A percentile compares a stretch with the other conserved stretches of the same genome.
These are phyloP conservation scores for Brachionus angularis DNA, from an alignment of 1,140 invertebrate genomes.

Conservation along the genomic window DNA sequence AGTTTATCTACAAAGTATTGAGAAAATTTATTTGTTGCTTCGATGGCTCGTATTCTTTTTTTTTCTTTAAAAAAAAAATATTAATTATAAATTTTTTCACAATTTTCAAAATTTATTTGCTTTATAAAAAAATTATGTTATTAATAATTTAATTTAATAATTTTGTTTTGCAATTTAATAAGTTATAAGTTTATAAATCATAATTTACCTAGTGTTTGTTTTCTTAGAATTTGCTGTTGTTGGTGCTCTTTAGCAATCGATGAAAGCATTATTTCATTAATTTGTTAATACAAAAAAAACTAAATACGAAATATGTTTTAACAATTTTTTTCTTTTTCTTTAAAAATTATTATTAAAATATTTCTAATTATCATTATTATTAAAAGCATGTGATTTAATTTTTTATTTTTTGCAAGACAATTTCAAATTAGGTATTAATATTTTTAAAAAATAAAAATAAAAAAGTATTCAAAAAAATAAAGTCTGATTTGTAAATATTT, in stretches of 20 bases:
- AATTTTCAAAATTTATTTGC: conserved; percentile 15
- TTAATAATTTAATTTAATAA: background rate
- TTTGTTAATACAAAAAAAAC: background rate
- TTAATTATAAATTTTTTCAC: conserved; percentile 47
- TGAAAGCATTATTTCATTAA: conserved; percentile 67
- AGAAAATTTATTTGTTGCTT: conserved; percentile 82
- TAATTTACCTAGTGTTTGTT: conserved; percentile 73
- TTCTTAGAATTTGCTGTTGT: conserved; percentile 68
- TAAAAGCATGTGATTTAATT: no score
- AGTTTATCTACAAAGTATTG: conserved; percentile 90
- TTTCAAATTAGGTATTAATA: no score
- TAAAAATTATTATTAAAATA: background rate
- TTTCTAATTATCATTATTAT: no score
- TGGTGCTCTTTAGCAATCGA: conserved; percentile 82
- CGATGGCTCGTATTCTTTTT: conserved; percentile 84
- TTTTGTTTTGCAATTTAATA: background rate
- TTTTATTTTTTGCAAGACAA: conserved; percentile 2
- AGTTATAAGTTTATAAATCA: background rate
- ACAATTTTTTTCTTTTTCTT: background rate
- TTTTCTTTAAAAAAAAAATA: conserved; percentile 66
- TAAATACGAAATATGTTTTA: background rate
- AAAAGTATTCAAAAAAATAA: no score
- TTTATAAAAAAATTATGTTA: background rate
- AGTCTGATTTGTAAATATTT: no score
- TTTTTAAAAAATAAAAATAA: no score